Conservation (phyloP, 2,113 vertebrate genomes). For the Neogobius melanostomus region DNA sequence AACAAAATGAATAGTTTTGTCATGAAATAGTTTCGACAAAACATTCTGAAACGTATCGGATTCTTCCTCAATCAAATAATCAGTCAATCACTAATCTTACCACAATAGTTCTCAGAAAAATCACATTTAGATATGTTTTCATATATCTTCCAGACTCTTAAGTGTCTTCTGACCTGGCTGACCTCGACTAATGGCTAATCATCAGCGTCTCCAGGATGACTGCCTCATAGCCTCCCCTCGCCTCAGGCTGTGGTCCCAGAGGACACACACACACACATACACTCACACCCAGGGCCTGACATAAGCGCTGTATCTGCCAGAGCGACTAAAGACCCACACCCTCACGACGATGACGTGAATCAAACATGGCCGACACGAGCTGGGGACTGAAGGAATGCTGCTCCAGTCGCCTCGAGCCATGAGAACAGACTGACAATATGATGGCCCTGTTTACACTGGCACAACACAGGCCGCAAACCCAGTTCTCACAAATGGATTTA, state of each 20-base stretch:
- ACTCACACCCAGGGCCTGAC: slow-evolving; percentile 61
- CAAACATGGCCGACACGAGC: slow-evolving; percentile 38
- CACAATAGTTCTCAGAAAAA: too few species aligned
- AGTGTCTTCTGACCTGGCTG: background rate
- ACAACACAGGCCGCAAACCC: slow-evolving; percentile 9
- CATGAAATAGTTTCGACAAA: too few species aligned
- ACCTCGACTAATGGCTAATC: background rate
- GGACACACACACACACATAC: slow-evolving; percentile 32
- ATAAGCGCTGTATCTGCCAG: slow-evolving; percentile 60
- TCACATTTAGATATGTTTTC: too few species aligned
- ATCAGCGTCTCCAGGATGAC: slow-evolving; percentile 8
- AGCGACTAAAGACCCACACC: slow-evolving; percentile 58
- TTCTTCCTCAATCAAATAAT: too few species aligned
- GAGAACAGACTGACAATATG: slow-evolving; percentile 59
- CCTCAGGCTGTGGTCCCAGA: slow-evolving; percentile 38
- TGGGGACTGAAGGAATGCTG: slow-evolving; percentile 61
- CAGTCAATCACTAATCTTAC: too few species aligned
- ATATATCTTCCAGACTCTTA: too few species aligned
- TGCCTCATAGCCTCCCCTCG: slow-evolving; percentile 36
- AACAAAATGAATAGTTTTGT: too few species aligned
- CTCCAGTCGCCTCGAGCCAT: slow-evolving; percentile 45
- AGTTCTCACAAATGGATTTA: background rate
- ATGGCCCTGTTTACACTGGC: slow-evolving; percentile 61
- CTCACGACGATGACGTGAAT: slow-evolving; percentile 57
- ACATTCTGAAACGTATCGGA: too few species aligned